Percentiles rank a stretch among this genome's conserved stretches.
Evolutionary conservation across 1,140 invertebrate genomes (phyloP).

Genomic region (Aphis gossypii): DNA sequence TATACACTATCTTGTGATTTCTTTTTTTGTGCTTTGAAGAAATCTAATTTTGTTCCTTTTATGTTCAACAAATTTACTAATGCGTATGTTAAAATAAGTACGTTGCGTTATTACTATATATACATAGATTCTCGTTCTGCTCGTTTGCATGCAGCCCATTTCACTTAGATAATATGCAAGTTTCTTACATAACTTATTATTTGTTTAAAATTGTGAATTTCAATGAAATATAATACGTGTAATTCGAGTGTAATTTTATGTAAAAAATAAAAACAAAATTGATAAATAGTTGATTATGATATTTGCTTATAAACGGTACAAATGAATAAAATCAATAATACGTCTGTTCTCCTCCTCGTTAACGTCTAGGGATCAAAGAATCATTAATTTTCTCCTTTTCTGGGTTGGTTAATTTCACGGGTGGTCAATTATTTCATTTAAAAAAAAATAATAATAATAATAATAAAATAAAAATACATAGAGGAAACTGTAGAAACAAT

Average conservation of each 20-base stretch:
- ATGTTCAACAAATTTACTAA: constrained; percentile 23
- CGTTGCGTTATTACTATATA: background rate
- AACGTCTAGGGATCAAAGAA: background rate
- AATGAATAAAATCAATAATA: background rate
- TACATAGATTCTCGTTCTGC: background rate
- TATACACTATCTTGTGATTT: background rate
- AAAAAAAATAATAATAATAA: no score
- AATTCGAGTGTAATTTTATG: background rate
- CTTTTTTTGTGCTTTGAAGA: background rate
- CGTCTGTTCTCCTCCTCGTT: background rate
- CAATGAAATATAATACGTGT: background rate
- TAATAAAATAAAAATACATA: background rate
- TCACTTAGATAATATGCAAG: background rate
- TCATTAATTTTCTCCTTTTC: background rate
- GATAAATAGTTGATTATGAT: background rate
- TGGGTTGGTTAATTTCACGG: background rate
- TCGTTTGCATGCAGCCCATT: background rate
- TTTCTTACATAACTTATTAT: background rate
- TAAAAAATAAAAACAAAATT: background rate
- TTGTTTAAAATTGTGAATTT: background rate
- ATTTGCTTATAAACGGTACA: background rate
- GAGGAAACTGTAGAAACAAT: background rate
- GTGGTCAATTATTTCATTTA: background rate
- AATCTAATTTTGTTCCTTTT: background rate
- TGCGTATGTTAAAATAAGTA: constrained; percentile 1